Conservation (phyloP, 2,113 vertebrate genomes). For the Oceanites oceanicus region DNA sequence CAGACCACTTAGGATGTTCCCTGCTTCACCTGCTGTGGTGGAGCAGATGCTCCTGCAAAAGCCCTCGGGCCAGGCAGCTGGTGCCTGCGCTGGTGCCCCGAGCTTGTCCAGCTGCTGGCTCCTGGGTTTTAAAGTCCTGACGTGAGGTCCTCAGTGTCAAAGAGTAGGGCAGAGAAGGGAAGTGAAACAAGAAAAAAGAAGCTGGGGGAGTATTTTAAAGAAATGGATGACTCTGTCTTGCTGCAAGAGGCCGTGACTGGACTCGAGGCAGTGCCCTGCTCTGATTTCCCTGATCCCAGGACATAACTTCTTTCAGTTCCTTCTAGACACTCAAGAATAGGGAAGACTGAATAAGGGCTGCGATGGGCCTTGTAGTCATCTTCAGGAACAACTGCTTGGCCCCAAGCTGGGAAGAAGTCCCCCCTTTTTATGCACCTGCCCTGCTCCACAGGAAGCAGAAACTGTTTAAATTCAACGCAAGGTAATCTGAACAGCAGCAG, state of each 20-base stretch:
- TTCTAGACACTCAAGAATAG: not conserved
- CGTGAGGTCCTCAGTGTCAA: not conserved
- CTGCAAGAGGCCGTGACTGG: not conserved
- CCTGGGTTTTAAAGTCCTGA: not conserved
- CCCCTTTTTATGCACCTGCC: not conserved
- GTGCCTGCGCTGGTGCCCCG: not conserved
- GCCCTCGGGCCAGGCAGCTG: not conserved
- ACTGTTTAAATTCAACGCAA: not conserved
- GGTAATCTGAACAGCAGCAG: not conserved
- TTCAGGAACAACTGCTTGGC: not conserved
- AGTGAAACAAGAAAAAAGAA: constrained; percentile 8
- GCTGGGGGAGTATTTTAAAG: not conserved
- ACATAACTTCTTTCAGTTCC: not conserved
- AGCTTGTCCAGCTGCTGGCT: not conserved
- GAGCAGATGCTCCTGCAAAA: not conserved
- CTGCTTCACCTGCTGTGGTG: not conserved
- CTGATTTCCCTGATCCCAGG: not conserved
- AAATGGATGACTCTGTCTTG: not conserved
- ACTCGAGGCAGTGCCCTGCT: not conserved
- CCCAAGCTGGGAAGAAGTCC: not conserved
- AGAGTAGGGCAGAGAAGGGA: not conserved
- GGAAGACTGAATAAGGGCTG: not conserved
- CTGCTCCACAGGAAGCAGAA: not conserved
- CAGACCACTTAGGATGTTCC: not conserved
- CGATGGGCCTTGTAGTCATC: not conserved